Evolutionary conservation across 2,113 vertebrate species (phyloP), one percentile per base, ranked within the genome.

Genomic region (Romanogobio albipinnatus): DNA sequence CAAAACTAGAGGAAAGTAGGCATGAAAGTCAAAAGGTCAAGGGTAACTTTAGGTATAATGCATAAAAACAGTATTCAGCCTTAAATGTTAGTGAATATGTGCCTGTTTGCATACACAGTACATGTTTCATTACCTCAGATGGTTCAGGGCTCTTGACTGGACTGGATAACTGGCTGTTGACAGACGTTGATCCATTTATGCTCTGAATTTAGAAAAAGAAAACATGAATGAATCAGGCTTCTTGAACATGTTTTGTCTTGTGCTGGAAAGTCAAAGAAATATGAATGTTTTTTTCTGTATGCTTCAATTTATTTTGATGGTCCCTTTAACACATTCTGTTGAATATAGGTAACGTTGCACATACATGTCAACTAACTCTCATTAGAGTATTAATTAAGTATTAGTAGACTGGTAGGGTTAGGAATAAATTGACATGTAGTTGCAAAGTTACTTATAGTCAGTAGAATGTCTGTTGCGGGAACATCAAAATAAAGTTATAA

Each of bases 101-200:
- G 59, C 26, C 24, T 22, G 45, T 59, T 15, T 70, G 13, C 6
- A 33, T 43, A 49, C 9, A 64, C 3, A 15, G 1, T 51, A 22
- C 2, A 24, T 11, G 26, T 53, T 26, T 39, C 36, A n/a, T 89
- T 86, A 85, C 93, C 92, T 93, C 93, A 4, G 33, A 77, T 0
- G 87, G 89, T 71, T 84, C 92, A 0, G 93, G 92, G 75, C 91
- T 95, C 93, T 94, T 94, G 39, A 88, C 29, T 0, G 94, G 92
- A 85, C 93, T 93, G 80, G 93, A 86, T 0, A 75, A 79, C 4
- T 90, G 92, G 89, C 94, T 95, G 91, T 91, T 90, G 61, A 91
- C 88, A 0, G 93, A 93, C 0, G 91, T 88, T 66, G 91, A 88
- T 59, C 89, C 83, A 36, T 91, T 92, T 73, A 81, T 0, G 61